Conservation (phyloP, 2,888 invertebrate genomes). For the Tetrapedia diversipes region DNA sequence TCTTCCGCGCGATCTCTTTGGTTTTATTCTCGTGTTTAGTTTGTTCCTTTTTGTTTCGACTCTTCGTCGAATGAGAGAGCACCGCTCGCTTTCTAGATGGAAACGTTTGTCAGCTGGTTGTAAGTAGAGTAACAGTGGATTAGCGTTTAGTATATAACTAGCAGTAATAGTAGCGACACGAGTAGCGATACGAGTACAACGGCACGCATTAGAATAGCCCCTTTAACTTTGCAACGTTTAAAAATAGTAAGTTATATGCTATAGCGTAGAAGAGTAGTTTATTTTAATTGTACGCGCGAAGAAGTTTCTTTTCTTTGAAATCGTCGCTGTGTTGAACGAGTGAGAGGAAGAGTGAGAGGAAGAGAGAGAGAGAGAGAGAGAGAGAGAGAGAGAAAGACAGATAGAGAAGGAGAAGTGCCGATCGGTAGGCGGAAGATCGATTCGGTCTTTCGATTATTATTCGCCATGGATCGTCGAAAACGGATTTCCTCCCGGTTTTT, state of each 20-base stretch:
- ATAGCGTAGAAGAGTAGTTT: conserved; percentile 56
- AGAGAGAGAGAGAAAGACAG: neutral
- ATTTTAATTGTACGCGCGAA: conserved; percentile 40
- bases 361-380: conserved; percentile 14
- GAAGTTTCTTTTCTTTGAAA: conserved; percentile 15
- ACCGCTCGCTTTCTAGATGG: conserved; percentile 49
- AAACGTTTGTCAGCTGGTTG: conserved; percentile 65
- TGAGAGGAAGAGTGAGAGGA: conserved; percentile 18
- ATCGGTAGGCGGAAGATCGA: no score
- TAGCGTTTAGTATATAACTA: conserved; percentile 66
- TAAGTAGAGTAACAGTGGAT: conserved; percentile 63
- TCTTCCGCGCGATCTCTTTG: neutral
- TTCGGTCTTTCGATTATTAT: neutral
- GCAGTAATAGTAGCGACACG: conserved; percentile 66
- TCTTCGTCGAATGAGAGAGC: conserved; percentile 12
- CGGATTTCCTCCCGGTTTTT: no score
- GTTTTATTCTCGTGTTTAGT: neutral
- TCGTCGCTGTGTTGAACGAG: conserved; percentile 48
- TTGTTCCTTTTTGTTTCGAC: neutral
- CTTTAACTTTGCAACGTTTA: conserved; percentile 60
- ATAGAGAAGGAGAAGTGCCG: neutral
- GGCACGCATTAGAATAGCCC: conserved; percentile 63
- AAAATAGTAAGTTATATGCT: conserved; percentile 58
- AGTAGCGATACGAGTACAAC: conserved; percentile 68
- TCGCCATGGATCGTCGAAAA: neutral